A percentile compares a stretch with the other conserved stretches of the same genome.
Evolutionary conservation across 2,113 vertebrate genomes (phyloP).

Genomic region (Anhinga rufa): DNA sequence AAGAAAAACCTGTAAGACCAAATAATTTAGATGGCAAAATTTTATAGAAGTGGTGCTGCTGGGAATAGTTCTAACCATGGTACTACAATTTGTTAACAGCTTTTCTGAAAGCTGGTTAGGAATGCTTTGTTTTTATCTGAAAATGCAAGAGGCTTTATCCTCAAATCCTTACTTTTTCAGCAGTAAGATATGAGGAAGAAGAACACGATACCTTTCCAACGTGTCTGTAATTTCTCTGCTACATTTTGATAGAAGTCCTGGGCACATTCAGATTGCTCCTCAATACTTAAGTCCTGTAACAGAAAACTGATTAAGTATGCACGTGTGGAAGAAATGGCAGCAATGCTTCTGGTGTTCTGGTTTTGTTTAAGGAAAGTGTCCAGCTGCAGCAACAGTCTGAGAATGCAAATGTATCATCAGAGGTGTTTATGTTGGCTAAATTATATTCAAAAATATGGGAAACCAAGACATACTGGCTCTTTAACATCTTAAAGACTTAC

Average conservation of each 20-base stretch:
- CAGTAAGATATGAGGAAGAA: neutral
- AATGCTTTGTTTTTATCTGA: neutral
- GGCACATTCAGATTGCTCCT: conserved; percentile 91
- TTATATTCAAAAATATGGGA: neutral
- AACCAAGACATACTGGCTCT: neutral
- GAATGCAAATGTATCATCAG: neutral
- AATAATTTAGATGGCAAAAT: neutral
- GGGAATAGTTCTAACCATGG: neutral
- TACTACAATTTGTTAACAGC: neutral
- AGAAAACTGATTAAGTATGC: neutral
- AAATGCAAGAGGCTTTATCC: neutral
- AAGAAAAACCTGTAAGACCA: neutral
- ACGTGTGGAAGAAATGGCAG: neutral
- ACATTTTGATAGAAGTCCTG: conserved; percentile 96
- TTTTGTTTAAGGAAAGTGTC: neutral
- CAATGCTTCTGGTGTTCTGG: neutral
- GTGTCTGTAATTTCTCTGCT: conserved; percentile 85
- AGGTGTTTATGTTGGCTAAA: neutral
- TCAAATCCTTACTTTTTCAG: neutral
- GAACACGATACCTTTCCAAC: conserved; percentile 84
- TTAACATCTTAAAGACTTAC: neutral
- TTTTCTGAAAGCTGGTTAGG: neutral
- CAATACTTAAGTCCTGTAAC: conserved; percentile 81
- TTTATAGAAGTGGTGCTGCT: neutral
- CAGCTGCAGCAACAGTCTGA: conserved; percentile 20